These are phyloP conservation scores for Unio pictorum DNA, from an alignment of 2,888 invertebrate genomes.

Conservation along the genomic window DNA sequence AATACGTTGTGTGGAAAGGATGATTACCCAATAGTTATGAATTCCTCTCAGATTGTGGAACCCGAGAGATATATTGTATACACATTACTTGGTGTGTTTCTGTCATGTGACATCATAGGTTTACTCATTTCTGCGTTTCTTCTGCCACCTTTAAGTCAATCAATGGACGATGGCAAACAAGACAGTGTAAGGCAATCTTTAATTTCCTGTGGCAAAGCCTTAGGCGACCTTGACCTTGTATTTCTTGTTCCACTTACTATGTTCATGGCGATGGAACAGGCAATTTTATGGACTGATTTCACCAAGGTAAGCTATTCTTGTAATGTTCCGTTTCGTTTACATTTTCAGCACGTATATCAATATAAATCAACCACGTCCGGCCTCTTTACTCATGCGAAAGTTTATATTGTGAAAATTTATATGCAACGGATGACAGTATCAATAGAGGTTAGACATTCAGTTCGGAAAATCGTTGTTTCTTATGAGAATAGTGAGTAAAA, in stretches of 20 bases:
- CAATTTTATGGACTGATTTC: conserved; percentile 61
- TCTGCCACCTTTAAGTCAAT: conserved; percentile 43
- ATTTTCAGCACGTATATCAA: too few relatives aligned
- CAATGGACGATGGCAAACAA: conserved; percentile 20
- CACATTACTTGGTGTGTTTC: conserved; percentile 56
- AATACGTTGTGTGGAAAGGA: conserved; percentile 42
- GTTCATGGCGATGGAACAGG: conserved; percentile 64
- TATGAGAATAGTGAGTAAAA: too few relatives aligned
- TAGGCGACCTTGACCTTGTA: conserved; percentile 45
- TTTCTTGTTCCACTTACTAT: conserved; percentile 63
- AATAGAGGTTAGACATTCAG: too few relatives aligned
- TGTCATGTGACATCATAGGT: conserved; percentile 54
- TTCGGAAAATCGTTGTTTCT: too few relatives aligned
- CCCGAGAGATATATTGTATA: conserved; percentile 47
- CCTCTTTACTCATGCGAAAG: too few relatives aligned
- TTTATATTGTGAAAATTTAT: too few relatives aligned
- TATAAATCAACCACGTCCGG: too few relatives aligned
- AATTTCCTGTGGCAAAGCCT: conserved; percentile 40
- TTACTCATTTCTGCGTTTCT: conserved; percentile 47
- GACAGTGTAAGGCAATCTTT: conserved; percentile 29
- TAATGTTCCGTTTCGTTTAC: too few relatives aligned
- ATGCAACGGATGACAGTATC: too few relatives aligned
- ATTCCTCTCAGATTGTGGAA: conserved; percentile 37
- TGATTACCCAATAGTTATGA: conserved; percentile 42
- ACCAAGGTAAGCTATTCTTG: conserved; percentile 58